Percentiles rank a stretch among this genome's conserved stretches.
Evolutionary conservation across 2,113 vertebrate genomes (phyloP).

Genomic region (Calonectris borealis): DNA sequence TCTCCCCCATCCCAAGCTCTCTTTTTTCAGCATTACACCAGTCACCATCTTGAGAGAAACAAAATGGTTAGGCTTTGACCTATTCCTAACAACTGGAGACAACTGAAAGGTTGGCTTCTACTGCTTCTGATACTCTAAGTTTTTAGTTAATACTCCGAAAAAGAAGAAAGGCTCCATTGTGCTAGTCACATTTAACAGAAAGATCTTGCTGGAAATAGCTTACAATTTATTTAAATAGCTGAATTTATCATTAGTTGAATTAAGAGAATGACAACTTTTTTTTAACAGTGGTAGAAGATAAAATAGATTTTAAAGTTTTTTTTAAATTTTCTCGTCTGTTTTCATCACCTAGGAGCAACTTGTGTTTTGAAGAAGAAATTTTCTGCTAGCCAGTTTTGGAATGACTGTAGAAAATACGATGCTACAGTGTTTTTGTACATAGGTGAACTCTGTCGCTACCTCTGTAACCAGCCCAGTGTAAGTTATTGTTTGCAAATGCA

Average conservation of each 20-base stretch:
- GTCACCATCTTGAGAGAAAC: not conserved
- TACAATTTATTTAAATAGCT: not conserved
- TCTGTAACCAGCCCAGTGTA: constrained; percentile 81
- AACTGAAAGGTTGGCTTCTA: not conserved
- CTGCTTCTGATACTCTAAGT: not conserved
- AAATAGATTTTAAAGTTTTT: not conserved
- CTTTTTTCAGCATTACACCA: not conserved
- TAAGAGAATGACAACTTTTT: not conserved
- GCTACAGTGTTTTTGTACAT: constrained; percentile 85
- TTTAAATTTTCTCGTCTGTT: not conserved
- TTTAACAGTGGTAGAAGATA: not conserved
- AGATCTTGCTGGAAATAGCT: not conserved
- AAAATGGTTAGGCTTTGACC: not conserved
- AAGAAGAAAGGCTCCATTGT: not conserved
- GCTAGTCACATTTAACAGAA: not conserved
- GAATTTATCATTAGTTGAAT: not conserved
- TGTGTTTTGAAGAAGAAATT: constrained; percentile 87
- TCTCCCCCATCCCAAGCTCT: not conserved
- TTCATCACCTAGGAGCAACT: constrained; percentile 73
- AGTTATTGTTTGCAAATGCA: not conserved
- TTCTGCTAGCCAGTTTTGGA: constrained; percentile 86
- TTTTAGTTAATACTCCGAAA: not conserved
- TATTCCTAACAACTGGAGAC: not conserved
- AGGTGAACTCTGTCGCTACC: constrained; percentile 83
- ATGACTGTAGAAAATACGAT: constrained; percentile 79